Evolutionary conservation across 2,113 vertebrate species (phyloP), one percentile per base, ranked within the genome.

Genomic region (Thalassarche chlororhynchos): DNA sequence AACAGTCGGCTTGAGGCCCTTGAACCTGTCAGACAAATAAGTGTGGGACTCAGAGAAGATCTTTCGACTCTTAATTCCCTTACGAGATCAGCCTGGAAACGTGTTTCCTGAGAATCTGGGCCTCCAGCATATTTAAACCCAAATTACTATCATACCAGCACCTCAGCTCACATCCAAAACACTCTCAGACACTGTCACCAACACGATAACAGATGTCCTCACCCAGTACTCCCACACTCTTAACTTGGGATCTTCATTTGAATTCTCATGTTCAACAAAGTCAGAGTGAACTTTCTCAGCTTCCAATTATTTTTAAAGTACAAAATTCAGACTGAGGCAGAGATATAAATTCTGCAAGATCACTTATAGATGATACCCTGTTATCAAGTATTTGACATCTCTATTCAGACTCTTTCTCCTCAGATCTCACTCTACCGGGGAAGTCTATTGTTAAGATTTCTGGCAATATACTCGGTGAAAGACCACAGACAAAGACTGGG

Each of bases 1-100:
- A 99, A 99, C 96, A 99, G 99, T 99, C 99, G 99, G 99, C 98
- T 99, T 99, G 99, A 99, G 99, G 96, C 99, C 99, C 99, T 99
- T 99, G 98, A 99, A 99, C 99, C 99, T 99, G 98, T 44, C 60
- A 29, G 91, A 90, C 78, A 92, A 90, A 95, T 28, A 92, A 72
- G 72, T 21, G 44, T 70, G 24, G 47, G 24, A 85, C 28, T 97
- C 80, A 95, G 87, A 89, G 49, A 68, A 49, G 42, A 79, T 77
- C 51, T 2, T 91, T 84, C 42, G 28, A 84, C n/a, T 87, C 46
- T 32, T 87, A 71, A 12, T 16, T 90, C 42, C 38, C 19, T 77
- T n/a, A 87, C 0, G 1, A 85, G 52, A 82, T 58, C 70, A 85
- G 49, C 36, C 71, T 91, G 46, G 46, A 90, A 96, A 62, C 0